Evolutionary conservation across 2,888 invertebrate species (phyloP).

Genomic region (Mantis religiosa): DNA sequence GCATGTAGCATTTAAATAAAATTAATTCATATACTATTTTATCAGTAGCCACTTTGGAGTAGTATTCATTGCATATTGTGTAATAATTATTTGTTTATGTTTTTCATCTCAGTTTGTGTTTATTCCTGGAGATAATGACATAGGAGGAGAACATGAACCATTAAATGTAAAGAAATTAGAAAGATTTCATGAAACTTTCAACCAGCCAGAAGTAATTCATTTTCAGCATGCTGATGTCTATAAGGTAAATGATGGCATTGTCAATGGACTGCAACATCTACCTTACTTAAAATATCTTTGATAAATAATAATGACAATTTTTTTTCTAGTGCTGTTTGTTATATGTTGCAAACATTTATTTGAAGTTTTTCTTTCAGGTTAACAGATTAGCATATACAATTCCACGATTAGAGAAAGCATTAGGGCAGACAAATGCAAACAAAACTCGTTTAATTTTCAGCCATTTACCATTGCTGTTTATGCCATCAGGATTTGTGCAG

Average conservation of each 20-base stretch:
- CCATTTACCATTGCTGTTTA: conserved; percentile 64
- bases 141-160: conserved; percentile 85
- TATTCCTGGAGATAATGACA: conserved; percentile 95
- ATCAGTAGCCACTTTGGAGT: too few relatives aligned
- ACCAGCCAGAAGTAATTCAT: conserved; percentile 60
- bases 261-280: too few relatives aligned
- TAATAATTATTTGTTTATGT: neutral
- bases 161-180: conserved; percentile 64
- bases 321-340: too few relatives aligned
- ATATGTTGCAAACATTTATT: too few relatives aligned
- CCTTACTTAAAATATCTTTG: too few relatives aligned
- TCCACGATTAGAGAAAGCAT: conserved; percentile 46
- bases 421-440: conserved; percentile 46
- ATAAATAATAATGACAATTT: too few relatives aligned
- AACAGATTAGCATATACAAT: conserved; percentile 64
- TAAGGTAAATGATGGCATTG: conserved; percentile 50
- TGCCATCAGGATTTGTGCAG: conserved; percentile 51
- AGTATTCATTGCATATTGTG: neutral
- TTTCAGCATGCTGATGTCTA: conserved; percentile 63
- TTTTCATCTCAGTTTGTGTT: conserved; percentile 63
- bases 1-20: too few relatives aligned
- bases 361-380: conserved; percentile 36
- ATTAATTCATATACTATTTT: too few relatives aligned
- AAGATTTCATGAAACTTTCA: conserved; percentile 71
- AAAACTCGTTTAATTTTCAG: conserved; percentile 64